Evolutionary conservation across 92 coral and sea anemone genomes (phyloP).

Genomic region (Parazoanthus atlanticus): DNA sequence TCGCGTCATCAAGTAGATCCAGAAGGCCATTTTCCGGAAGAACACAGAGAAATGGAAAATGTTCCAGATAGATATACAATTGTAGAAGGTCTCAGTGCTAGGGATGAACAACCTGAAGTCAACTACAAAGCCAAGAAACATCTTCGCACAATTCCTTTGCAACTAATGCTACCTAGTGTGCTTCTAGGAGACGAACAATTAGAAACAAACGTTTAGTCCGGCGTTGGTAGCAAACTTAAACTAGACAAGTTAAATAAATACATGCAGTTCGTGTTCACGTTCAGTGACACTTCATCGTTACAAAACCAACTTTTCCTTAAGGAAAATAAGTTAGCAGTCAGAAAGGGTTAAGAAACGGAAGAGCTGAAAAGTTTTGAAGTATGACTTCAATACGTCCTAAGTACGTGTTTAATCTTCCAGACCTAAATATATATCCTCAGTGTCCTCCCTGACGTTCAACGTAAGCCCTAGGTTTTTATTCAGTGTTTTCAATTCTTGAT

Average conservation of each 20-base stretch:
- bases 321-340: neutral
- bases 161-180: conserved; percentile 15
- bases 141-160: conserved; percentile 5
- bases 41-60: neutral
- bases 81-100: neutral
- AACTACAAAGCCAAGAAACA: conserved; percentile 15
- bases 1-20: neutral
- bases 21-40: neutral
- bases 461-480: too few species aligned
- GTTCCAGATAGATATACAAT: neutral
- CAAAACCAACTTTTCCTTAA: neutral
- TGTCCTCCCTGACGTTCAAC: too few species aligned
- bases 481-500: too few species aligned
- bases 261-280: neutral
- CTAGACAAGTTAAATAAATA: neutral
- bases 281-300: neutral
- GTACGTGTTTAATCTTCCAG: too few species aligned
- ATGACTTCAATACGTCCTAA: too few species aligned
- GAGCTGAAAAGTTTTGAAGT: neutral
- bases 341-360: neutral
- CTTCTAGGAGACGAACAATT: neutral
- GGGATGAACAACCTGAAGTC: neutral
- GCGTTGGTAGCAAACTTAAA: neutral
- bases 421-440: too few species aligned
- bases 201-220: neutral